Evolutionary conservation across 2,888 invertebrate species (phyloP).

Genomic region (Rhopalosiphum nymphaeae): DNA sequence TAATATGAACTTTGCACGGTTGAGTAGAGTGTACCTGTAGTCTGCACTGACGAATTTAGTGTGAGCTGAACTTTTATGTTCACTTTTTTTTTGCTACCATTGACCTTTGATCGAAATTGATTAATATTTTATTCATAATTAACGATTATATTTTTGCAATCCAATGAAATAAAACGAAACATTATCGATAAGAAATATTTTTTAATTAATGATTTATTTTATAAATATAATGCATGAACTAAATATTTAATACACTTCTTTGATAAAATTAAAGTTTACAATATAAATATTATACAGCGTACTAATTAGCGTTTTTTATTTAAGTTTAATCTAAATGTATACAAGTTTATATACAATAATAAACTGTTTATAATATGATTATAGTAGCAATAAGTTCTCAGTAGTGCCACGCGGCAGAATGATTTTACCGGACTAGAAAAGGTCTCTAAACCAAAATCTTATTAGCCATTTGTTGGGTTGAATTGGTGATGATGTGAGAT

Average conservation of each 20-base stretch:
- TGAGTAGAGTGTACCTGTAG: neutral
- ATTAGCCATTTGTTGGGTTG: neutral
- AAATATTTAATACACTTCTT: neutral
- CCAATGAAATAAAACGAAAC: neutral
- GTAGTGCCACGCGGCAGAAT: neutral
- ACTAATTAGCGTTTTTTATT: neutral
- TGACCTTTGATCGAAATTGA: constrained; percentile 21
- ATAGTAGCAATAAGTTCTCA: neutral
- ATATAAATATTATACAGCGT: neutral
- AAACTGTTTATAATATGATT: neutral
- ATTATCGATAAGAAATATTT: neutral
- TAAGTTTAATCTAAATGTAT: neutral
- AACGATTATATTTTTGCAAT: constrained; percentile 13
- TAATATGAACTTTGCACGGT: neutral
- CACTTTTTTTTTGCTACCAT: neutral
- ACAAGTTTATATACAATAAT: neutral
- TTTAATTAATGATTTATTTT: neutral
- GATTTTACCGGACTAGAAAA: neutral
- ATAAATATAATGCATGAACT: neutral
- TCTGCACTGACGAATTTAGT: neutral
- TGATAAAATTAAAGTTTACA: neutral
- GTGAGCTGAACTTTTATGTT: neutral
- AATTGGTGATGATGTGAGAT: neutral
- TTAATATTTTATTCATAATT: neutral
- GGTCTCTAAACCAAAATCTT: neutral